A percentile compares a stretch with the other conserved stretches of the same genome.
phyloP scores from a whole-genome alignment of 2,888 invertebrate species.

The Campoplex capitator region DNA sequence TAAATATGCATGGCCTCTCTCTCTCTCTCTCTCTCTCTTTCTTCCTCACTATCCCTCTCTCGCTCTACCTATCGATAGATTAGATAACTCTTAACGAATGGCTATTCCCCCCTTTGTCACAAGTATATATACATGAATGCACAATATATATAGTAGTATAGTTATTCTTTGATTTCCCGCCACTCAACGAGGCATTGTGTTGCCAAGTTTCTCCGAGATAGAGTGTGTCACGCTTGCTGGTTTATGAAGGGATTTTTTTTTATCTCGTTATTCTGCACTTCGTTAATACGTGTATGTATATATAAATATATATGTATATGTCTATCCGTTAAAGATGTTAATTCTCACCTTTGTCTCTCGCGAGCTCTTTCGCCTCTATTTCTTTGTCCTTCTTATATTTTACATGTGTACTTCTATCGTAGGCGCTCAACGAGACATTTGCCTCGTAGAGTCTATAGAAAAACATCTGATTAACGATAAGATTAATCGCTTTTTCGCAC shows the following conservation, averaged over 20 bases:
- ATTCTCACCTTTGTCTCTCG: slow-evolving; percentile 63
- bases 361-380: slow-evolving; percentile 26
- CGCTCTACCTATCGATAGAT: slow-evolving; percentile 61
- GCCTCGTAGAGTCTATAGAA: background rate
- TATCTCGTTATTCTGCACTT: slow-evolving; percentile 2
- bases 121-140: slow-evolving; percentile 45
- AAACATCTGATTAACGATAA: slow-evolving; percentile 51
- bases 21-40: slow-evolving; percentile 29
- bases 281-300: slow-evolving; percentile 35
- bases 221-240: slow-evolving; percentile 54
- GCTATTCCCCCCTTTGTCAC: slow-evolving; percentile 40
- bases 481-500: slow-evolving; percentile 51
- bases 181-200: slow-evolving; percentile 52
- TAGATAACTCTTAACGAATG: slow-evolving; percentile 63
- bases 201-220: slow-evolving; percentile 53
- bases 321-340: slow-evolving; percentile 59
- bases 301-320: too few species aligned
- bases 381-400: slow-evolving; percentile 24
- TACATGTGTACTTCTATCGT: slow-evolving; percentile 21
- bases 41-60: slow-evolving; percentile 17
- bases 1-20: slow-evolving; percentile 61
- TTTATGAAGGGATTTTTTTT: slow-evolving; percentile 51
- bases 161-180: slow-evolving; percentile 64
- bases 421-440: slow-evolving; percentile 49
- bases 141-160: slow-evolving; percentile 33